A percentile compares a stretch with the other conserved stretches of the same genome.
Conservation (phyloP, 2,113 vertebrate species). For the Grammomys surdaster region DNA sequence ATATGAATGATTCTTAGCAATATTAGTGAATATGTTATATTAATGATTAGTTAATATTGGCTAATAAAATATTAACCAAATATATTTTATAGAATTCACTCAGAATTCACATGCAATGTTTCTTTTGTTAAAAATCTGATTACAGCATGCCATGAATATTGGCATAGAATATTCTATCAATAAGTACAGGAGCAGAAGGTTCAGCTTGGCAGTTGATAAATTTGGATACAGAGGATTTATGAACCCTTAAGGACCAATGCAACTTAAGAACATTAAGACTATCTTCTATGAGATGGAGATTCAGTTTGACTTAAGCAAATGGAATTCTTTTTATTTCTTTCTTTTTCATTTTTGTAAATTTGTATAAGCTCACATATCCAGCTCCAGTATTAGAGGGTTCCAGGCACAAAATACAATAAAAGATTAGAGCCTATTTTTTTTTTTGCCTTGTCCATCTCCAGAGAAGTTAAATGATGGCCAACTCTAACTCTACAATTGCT, state of each 20-base stretch:
- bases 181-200: fast-evolving
- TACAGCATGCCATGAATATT: background rate
- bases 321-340: background rate
- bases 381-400: background rate
- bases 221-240: background rate
- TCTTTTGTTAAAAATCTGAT: background rate
- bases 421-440: background rate
- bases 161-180: background rate
- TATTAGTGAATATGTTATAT: background rate
- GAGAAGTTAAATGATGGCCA: background rate
- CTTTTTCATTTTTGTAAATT: background rate
- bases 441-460: background rate
- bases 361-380: background rate
- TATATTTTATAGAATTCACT: background rate
- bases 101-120: background rate
- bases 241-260: background rate
- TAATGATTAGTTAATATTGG: background rate
- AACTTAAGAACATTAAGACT: background rate
- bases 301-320: background rate
- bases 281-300: background rate
- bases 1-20: background rate
- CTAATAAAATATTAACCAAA: slow-evolving; percentile 17
- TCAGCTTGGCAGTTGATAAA: background rate
- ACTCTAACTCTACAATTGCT: background rate
- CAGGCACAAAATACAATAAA: background rate